Conservation (phyloP, 2,797 vertebrate genomes). For the Amblyopsis hoosieri region DNA sequence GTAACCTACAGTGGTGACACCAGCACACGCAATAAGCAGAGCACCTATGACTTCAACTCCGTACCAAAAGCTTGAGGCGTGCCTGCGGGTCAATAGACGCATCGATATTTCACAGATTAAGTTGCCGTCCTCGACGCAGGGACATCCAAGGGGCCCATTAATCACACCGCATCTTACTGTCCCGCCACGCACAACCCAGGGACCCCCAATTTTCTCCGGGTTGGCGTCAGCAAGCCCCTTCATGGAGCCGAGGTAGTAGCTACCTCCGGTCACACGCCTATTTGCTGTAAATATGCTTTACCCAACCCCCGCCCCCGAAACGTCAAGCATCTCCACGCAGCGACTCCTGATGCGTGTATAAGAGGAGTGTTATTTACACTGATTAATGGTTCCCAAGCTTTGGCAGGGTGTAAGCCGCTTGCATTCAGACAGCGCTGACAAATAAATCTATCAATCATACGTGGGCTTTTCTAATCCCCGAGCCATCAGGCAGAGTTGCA, state of each 20-base stretch:
- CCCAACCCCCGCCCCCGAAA: conserved; percentile 1
- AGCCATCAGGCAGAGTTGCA: conserved; percentile 71
- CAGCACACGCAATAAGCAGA: background rate
- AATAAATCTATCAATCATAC: conserved; percentile 83
- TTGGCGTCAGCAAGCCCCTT: conserved; percentile 57
- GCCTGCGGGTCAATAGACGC: conserved; percentile 11
- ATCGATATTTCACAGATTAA: conserved; percentile 45
- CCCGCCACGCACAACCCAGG: conserved; percentile 38
- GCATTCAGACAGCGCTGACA: conserved; percentile 70
- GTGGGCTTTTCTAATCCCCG: conserved; percentile 70
- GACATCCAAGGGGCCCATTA: conserved; percentile 56
- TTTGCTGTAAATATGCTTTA: conserved; percentile 53
- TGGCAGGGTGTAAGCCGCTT: conserved; percentile 59
- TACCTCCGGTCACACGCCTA: conserved; percentile 41
- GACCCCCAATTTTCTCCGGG: conserved; percentile 55
- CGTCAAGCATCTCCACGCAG: conserved; percentile 67
- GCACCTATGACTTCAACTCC: background rate
- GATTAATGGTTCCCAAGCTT: conserved; percentile 77
- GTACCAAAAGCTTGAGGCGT: background rate
- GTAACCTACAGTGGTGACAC: too few relatives aligned
- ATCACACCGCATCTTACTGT: conserved; percentile 61
- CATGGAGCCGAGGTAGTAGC: background rate
- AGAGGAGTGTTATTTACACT: conserved; percentile 74
- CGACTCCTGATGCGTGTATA: conserved; percentile 71
- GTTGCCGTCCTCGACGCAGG: conserved; percentile 23